These are phyloP conservation scores for Tanypteryx hageni DNA, from an alignment of 2,888 invertebrate genomes.

Conservation along the genomic window DNA sequence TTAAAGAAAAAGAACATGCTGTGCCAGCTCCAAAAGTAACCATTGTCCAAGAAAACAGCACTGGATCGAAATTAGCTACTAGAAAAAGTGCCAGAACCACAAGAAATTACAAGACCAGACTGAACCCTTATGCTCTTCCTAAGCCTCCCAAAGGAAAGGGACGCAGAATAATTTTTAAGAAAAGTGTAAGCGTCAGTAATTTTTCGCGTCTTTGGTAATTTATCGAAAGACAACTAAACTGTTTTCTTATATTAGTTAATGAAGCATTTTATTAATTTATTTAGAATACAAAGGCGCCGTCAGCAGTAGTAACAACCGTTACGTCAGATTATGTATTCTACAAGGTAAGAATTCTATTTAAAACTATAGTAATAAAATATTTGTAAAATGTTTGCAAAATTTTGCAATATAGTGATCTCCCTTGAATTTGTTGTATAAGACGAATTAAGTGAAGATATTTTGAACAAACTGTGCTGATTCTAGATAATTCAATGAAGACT, in stretches of 20 bases:
- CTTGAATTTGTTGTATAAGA: too few relatives aligned
- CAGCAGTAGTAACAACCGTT: slow-evolving; percentile 87
- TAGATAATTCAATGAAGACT: too few relatives aligned
- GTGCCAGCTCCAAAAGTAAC: slow-evolving; percentile 72
- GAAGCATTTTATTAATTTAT: not conserved
- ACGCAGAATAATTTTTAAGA: slow-evolving; percentile 87
- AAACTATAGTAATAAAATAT: too few relatives aligned
- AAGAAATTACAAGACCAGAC: slow-evolving; percentile 75
- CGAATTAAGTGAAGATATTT: too few relatives aligned
- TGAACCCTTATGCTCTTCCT: slow-evolving; percentile 75
- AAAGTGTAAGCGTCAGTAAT: slow-evolving; percentile 74
- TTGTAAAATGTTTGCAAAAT: not conserved
- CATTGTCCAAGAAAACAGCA: slow-evolving; percentile 70
- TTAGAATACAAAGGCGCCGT: slow-evolving; percentile 87
- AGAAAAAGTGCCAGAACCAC: slow-evolving; percentile 81
- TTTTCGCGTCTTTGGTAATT: slow-evolving; percentile 43
- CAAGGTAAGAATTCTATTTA: slow-evolving; percentile 76
- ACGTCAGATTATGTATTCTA: slow-evolving; percentile 88
- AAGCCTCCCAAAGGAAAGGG: slow-evolving; percentile 83
- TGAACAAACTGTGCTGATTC: too few relatives aligned
- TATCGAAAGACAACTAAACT: slow-evolving; percentile 1
- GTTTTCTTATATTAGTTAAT: slow-evolving; percentile 17
- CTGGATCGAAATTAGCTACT: slow-evolving; percentile 76
- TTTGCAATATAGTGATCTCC: not conserved
- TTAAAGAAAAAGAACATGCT: slow-evolving; percentile 73